Evolutionary conservation across 2,888 invertebrate genomes (phyloP).

Genomic region (Crocallis elinguaria): DNA sequence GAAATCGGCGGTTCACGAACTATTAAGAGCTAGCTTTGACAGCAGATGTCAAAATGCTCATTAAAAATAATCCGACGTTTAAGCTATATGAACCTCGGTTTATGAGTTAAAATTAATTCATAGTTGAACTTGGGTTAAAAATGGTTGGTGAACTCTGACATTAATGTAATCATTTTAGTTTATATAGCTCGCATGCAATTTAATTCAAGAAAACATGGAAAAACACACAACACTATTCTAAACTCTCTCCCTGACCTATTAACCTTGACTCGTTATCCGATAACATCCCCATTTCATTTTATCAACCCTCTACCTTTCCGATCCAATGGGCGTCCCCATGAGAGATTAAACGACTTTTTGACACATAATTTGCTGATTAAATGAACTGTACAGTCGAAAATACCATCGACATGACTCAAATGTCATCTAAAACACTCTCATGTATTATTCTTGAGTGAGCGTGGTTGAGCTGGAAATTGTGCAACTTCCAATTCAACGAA

Average conservation of each 20-base stretch:
- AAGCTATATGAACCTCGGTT: too few species aligned
- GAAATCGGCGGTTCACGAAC: too few species aligned
- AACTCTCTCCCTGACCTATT: conserved; percentile 57
- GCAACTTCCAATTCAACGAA: too few species aligned
- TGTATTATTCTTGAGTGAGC: neutral
- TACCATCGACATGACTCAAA: neutral
- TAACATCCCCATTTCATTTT: conserved; percentile 78
- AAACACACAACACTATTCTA: neutral
- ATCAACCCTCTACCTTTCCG: conserved; percentile 66
- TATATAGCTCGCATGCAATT: too few species aligned
- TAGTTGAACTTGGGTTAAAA: too few species aligned
- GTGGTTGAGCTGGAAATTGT: too few species aligned
- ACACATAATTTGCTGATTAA: conserved; percentile 77
- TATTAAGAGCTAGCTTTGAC: too few species aligned
- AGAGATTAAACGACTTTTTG: conserved; percentile 64
- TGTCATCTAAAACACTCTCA: neutral
- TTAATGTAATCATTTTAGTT: too few species aligned
- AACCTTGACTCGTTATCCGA: conserved; percentile 68
- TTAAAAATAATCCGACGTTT: too few species aligned
- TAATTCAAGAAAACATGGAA: neutral
- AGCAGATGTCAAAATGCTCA: too few species aligned
- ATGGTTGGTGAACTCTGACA: too few species aligned
- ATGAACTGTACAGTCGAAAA: conserved; percentile 53
- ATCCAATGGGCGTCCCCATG: conserved; percentile 55
- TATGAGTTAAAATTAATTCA: too few species aligned